Conservation (phyloP, 1,140 invertebrate species). For the Lordiphosa collinella region DNA sequence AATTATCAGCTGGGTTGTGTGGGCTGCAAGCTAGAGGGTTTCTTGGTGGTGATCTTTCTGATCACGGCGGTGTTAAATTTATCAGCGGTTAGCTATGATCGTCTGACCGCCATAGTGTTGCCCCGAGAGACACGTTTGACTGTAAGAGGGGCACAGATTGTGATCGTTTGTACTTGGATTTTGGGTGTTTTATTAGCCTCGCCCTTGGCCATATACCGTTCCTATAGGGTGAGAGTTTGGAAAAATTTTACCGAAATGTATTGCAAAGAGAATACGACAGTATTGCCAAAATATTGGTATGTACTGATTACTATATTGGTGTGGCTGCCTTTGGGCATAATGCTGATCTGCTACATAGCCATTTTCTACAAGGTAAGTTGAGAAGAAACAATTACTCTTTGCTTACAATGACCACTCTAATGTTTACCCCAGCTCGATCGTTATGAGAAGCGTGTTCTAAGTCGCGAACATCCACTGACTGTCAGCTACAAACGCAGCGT, state of each 20-base stretch:
- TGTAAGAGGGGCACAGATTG: slow-evolving; percentile 81
- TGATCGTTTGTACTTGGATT: slow-evolving; percentile 86
- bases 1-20: slow-evolving; percentile 86
- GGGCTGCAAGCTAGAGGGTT: slow-evolving; percentile 86
- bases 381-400: background rate
- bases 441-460: slow-evolving; percentile 82
- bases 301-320: slow-evolving; percentile 85
- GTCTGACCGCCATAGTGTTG: slow-evolving; percentile 88
- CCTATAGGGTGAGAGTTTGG: slow-evolving; percentile 85
- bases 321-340: slow-evolving; percentile 85
- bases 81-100: slow-evolving; percentile 89
- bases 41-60: slow-evolving; percentile 84
- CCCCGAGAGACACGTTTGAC: slow-evolving; percentile 85
- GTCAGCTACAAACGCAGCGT: slow-evolving; percentile 84
- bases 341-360: slow-evolving; percentile 84
- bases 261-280: slow-evolving; percentile 84
- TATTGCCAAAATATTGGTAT: slow-evolving; percentile 87
- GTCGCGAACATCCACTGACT: slow-evolving; percentile 81
- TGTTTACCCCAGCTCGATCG: slow-evolving; percentile 80
- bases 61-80: slow-evolving; percentile 88
- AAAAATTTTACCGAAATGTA: slow-evolving; percentile 85
- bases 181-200: slow-evolving; percentile 82
- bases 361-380: slow-evolving; percentile 83
- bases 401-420: background rate
- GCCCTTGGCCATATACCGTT: slow-evolving; percentile 84